phyloP scores from a whole-genome alignment of 2,797 vertebrate genomes.

The Spheniscus humboldti region DNA sequence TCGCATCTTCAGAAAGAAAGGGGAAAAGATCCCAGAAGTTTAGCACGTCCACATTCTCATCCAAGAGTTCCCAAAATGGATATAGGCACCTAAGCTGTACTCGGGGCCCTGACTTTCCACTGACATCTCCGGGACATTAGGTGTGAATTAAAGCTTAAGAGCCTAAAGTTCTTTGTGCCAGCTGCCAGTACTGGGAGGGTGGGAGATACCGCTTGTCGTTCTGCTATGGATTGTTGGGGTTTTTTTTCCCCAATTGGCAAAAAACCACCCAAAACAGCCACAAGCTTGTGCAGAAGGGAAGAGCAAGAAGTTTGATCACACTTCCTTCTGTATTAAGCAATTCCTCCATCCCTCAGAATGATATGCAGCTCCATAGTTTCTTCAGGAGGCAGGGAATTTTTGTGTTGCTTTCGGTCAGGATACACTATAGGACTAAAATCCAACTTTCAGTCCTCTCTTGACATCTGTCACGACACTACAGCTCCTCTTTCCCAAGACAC shows the following conservation, averaged over 20 bases:
- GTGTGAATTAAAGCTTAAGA: not conserved
- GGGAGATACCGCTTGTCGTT: not conserved
- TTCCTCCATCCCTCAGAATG: not conserved
- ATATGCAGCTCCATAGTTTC: not conserved
- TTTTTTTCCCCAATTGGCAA: fast-evolving
- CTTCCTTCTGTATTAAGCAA: not conserved
- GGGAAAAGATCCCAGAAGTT: not conserved
- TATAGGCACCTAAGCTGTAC: not conserved
- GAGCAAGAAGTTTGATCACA: not conserved
- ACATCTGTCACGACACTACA: not conserved
- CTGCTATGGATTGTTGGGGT: fast-evolving
- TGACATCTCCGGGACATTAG: not conserved
- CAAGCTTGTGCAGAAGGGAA: not conserved
- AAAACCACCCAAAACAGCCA: not conserved
- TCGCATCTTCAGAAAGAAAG: not conserved
- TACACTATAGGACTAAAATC: not conserved
- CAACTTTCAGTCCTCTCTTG: not conserved
- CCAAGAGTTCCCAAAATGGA: not conserved
- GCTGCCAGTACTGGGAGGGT: not conserved
- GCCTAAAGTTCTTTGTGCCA: not conserved
- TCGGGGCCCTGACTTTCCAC: not conserved
- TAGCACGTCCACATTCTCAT: fast-evolving
- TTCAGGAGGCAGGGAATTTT: not conserved
- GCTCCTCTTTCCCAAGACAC: not conserved
- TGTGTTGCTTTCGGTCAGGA: not conserved